phyloP scores from a whole-genome alignment of 2,797 vertebrate species.

The Hippocampus kuda region DNA sequence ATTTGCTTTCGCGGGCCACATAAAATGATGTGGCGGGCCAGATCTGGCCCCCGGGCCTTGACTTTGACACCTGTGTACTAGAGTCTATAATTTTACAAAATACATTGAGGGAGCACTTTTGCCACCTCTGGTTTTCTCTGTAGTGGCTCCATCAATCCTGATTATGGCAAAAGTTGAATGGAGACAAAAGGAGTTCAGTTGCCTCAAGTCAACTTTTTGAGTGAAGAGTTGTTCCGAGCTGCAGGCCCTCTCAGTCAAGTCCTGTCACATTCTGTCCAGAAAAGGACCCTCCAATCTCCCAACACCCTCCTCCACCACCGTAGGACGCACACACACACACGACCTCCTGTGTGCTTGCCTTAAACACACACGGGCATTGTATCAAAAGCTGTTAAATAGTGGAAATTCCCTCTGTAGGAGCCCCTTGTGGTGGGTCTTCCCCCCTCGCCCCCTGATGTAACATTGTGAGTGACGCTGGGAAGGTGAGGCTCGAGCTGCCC shows the following conservation, averaged over 20 bases:
- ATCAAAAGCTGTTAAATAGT: not conserved
- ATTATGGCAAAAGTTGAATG: not conserved
- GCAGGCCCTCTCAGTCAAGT: not conserved
- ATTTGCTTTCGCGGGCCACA: too few relatives aligned
- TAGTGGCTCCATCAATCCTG: not conserved
- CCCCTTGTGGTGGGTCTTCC: not conserved
- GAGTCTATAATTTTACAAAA: not conserved
- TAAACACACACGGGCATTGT: slow-evolving; percentile 6
- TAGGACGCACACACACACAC: slow-evolving; percentile 7
- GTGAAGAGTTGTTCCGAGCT: slow-evolving; percentile 3
- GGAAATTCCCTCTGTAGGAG: slow-evolving; percentile 1
- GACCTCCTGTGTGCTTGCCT: slow-evolving; percentile 8
- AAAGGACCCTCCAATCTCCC: slow-evolving; percentile 24
- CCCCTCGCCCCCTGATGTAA: not conserved
- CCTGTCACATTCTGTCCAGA: slow-evolving; percentile 30
- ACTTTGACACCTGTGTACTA: too few relatives aligned
- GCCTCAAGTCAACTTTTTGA: not conserved
- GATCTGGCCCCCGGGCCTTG: too few relatives aligned
- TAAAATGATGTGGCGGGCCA: too few relatives aligned
- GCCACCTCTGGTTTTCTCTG: not conserved
- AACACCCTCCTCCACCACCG: slow-evolving; percentile 8
- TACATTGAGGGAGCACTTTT: not conserved
- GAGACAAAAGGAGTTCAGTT: not conserved
- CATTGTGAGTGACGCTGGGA: slow-evolving; percentile 20
- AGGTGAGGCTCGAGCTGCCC: slow-evolving; percentile 14